These are phyloP conservation scores for Tamias sibiricus DNA, from an alignment of 2,113 vertebrate genomes.

Conservation along the genomic window DNA sequence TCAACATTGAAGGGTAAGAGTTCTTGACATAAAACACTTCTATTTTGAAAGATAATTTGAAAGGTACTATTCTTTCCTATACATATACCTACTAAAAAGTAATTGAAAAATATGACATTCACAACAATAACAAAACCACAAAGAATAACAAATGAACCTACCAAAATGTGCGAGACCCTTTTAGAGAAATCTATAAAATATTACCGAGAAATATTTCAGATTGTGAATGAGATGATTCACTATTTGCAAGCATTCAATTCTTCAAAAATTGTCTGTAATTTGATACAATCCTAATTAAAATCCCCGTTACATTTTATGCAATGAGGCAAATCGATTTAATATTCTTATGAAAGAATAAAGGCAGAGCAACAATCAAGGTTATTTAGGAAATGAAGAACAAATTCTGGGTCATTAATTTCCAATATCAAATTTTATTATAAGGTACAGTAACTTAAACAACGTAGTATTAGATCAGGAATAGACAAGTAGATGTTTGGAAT, in stretches of 20 bases:
- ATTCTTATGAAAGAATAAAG: not conserved
- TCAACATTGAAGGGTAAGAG: not conserved
- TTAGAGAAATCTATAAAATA: slow-evolving; percentile 4
- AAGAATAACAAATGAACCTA: not conserved
- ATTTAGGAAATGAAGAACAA: slow-evolving; percentile 33
- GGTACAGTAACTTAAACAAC: not conserved
- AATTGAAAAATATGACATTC: not conserved
- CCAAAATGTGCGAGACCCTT: not conserved
- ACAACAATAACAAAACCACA: not conserved
- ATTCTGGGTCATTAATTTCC: not conserved
- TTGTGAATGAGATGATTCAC: not conserved
- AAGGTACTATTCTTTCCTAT: not conserved
- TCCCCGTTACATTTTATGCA: not conserved
- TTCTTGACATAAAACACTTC: not conserved
- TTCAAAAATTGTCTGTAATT: not conserved
- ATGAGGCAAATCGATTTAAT: not conserved
- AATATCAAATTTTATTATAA: slow-evolving; percentile 11
- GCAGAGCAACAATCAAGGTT: not conserved
- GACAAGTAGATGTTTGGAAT: not conserved
- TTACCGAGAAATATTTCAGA: not conserved
- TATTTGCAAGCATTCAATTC: not conserved
- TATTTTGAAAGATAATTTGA: not conserved
- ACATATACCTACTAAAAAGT: not conserved
- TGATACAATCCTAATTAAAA: slow-evolving; percentile 2
- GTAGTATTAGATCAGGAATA: not conserved